Base-by-base conservation (phyloP, 2,888 invertebrate species). In the Unio pictorum region DNA sequence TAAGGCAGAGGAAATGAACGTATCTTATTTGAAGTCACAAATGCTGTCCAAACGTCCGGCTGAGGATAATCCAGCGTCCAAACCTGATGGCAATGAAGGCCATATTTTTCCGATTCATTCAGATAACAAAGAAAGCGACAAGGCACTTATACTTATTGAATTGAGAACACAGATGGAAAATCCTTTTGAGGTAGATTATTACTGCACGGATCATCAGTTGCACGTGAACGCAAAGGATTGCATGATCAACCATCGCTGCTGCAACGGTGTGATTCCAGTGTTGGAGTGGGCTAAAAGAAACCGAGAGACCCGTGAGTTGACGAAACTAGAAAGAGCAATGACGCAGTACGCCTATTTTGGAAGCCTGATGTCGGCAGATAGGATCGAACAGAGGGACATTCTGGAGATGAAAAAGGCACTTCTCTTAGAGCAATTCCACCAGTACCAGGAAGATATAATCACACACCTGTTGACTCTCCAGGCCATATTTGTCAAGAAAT, bases 281-380 rank as follows among this genome's bases (percentile, higher is more conserved):
- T 64, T 66, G 18, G 77, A 77, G 57, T 77, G 77, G 77, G 77
- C 75, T 6, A 75, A 77, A 55, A 64, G 55, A 45, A n/a, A 54
- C 11, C 45, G 20, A 30, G 61, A 61, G 34, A 23, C 2, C 26
- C 26, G 61, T 26, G n/a, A 62, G n/a, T 8, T 28, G 30, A 64
- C 20, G 5, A 20, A 28, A 20, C 8, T 45, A 45, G 54, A 45
- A 28, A 26, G 15, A 20, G n/a, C 8, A 20, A 64, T 64, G n/a
- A 15, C 11, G 18, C 15, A 45, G 54, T 64, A 17, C 4, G n/a
- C 34, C 54, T 45, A 64, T 34, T 57, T 28, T 55, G 17, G 59
- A 76, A 72, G 71, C 28, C 67, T 71, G 4, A 72, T 77, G 73
- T 64, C 73, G 55, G 73, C 72, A 23, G 77, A 77, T 20, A 63